These are phyloP conservation scores for Vulpes lagopus DNA, from an alignment of 2,113 vertebrate genomes.

Conservation along the genomic window DNA sequence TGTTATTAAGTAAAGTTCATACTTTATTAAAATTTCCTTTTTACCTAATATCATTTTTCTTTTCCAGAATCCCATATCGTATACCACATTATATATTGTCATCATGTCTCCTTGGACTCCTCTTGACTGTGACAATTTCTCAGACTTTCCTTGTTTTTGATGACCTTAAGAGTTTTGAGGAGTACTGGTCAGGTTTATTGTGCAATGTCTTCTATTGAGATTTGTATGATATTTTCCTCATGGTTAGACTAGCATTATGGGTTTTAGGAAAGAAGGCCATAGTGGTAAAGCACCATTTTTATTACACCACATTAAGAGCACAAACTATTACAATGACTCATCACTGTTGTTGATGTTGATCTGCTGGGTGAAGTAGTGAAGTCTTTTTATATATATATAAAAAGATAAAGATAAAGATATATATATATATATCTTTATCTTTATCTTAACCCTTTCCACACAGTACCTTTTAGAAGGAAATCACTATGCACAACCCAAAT, in stretches of 20 bases:
- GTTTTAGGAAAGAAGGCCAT: background rate
- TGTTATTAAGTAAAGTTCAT: conserved; percentile 28
- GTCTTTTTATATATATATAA: no score
- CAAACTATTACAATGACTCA: background rate
- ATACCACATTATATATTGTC: background rate
- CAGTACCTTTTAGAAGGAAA: background rate
- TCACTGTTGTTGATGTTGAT: background rate
- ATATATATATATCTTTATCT: background rate
- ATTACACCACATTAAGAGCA: background rate
- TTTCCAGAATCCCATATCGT: background rate
- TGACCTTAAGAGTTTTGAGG: background rate
- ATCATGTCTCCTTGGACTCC: background rate
- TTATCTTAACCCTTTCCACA: background rate
- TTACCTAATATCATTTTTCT: background rate
- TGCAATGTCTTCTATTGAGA: background rate
- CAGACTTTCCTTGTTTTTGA: background rate
- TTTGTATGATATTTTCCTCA: background rate
- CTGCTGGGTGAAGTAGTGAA: background rate
- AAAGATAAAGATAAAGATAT: no score
- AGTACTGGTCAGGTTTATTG: background rate
- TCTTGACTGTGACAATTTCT: background rate
- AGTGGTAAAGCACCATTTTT: background rate
- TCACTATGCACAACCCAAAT: background rate
- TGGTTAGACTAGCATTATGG: background rate
- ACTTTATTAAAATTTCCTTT: conserved; percentile 1